phyloP scores from a whole-genome alignment of 1,140 invertebrate species.

The Hyles euphorbiae region DNA sequence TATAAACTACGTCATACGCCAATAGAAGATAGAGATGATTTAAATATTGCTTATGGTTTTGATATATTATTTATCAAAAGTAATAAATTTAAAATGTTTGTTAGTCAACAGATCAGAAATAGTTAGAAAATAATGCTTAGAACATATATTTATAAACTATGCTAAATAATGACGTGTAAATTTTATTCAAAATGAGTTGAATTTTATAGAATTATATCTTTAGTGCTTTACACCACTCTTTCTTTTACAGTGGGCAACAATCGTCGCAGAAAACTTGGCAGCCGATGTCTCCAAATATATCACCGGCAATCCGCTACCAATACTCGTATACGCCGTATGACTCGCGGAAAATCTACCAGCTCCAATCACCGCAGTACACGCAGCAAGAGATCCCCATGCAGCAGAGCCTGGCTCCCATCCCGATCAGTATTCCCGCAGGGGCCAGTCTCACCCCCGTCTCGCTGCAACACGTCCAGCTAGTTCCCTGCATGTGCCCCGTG shows the following conservation, averaged over 20 bases:
- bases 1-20: too few species aligned
- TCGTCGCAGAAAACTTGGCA: conserved; percentile 52
- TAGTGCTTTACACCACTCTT: not conserved
- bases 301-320: conserved; percentile 62
- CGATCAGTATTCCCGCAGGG: conserved; percentile 70
- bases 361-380: conserved; percentile 44
- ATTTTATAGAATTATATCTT: not conserved
- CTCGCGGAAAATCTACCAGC: conserved; percentile 56
- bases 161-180: too few species aligned
- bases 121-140: too few species aligned
- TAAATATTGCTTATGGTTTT: too few species aligned
- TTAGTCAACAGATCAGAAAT: too few species aligned
- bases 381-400: conserved; percentile 49
- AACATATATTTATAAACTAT: too few species aligned
- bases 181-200: too few species aligned
- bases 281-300: conserved; percentile 37
- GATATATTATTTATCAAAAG: too few species aligned
- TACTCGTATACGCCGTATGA: conserved; percentile 65
- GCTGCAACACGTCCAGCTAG: conserved; percentile 73
- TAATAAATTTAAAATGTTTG: too few species aligned
- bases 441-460: conserved; percentile 70
- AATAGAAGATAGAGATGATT: too few species aligned
- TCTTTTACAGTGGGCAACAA: conserved; percentile 51
- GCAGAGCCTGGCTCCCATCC: conserved; percentile 61
- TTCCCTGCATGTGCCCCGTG: conserved; percentile 76